Conservation (phyloP, 2,888 invertebrate genomes). For the Epiblema foenella region DNA sequence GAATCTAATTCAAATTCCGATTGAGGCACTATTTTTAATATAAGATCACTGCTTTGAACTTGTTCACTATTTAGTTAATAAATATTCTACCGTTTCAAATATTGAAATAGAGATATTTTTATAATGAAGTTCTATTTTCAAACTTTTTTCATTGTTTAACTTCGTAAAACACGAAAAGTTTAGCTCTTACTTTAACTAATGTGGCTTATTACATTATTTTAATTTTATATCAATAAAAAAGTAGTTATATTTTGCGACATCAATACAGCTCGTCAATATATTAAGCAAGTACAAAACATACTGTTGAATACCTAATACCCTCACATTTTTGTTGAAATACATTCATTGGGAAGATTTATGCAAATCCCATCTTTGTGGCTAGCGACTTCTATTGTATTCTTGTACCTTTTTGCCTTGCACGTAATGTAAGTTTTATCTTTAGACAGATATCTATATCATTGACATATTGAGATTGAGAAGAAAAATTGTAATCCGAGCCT, state of each 20-base stretch:
- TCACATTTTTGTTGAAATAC: neutral
- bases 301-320: constrained; percentile 23
- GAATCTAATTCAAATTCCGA: constrained; percentile 22
- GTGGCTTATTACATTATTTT: too few relatives aligned
- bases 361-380: constrained; percentile 5
- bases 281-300: constrained; percentile 5
- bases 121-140: neutral
- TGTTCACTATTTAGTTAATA: neutral
- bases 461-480: constrained; percentile 34
- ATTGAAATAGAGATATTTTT: constrained; percentile 23
- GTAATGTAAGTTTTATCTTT: constrained; percentile 18
- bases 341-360: neutral
- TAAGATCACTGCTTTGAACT: constrained; percentile 20
- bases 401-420: constrained; percentile 10
- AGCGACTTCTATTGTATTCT: neutral
- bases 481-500: constrained; percentile 20
- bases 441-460: constrained; percentile 26
- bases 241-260: constrained; percentile 2
- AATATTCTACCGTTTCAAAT: constrained; percentile 19
- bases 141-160: constrained; percentile 19
- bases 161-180: constrained; percentile 15
- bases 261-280: constrained; percentile 14
- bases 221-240: neutral
- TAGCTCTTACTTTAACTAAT: neutral
- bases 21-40: constrained; percentile 46